A percentile compares a stretch with the other conserved stretches of the same genome.
These are phyloP conservation scores for Orthochromis malagaraziensis DNA, from an alignment of 2,113 vertebrate species.

Conservation along the genomic window DNA sequence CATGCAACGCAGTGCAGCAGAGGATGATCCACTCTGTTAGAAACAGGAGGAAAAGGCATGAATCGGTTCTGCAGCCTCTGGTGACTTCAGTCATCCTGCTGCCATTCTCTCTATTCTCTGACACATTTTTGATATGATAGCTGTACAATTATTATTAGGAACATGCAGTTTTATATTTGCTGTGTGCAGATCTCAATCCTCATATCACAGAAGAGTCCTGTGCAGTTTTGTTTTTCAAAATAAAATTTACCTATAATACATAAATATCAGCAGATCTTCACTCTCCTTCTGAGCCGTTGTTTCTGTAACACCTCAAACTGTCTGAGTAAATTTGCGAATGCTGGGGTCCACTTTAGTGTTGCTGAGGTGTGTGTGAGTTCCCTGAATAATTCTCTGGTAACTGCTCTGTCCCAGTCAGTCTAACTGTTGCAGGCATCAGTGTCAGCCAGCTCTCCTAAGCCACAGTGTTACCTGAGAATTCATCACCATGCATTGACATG, in stretches of 20 bases:
- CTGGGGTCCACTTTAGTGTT: not conserved
- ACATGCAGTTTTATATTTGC: not conserved
- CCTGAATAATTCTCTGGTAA: not conserved
- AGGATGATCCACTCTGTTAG: not conserved
- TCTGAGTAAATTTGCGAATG: not conserved
- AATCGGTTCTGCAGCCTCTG: not conserved
- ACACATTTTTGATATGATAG: not conserved
- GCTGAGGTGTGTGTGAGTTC: not conserved
- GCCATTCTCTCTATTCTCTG: not conserved
- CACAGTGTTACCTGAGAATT: constrained; percentile 22
- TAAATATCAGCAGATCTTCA: not conserved
- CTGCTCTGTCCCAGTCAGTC: not conserved
- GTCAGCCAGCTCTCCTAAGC: not conserved
- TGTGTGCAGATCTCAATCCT: not conserved
- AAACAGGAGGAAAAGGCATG: not conserved
- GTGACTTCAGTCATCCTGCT: not conserved
- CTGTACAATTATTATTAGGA: not conserved
- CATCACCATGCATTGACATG: not conserved
- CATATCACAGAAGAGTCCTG: not conserved
- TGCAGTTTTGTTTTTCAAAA: not conserved
- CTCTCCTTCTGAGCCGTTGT: not conserved
- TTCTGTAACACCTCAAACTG: not conserved
- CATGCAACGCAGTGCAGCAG: not conserved
- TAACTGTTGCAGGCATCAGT: not conserved
- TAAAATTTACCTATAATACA: not conserved